Evolutionary conservation across 2,888 invertebrate genomes (phyloP).

Genomic region (Pseudococcus jackbeardsleyi): DNA sequence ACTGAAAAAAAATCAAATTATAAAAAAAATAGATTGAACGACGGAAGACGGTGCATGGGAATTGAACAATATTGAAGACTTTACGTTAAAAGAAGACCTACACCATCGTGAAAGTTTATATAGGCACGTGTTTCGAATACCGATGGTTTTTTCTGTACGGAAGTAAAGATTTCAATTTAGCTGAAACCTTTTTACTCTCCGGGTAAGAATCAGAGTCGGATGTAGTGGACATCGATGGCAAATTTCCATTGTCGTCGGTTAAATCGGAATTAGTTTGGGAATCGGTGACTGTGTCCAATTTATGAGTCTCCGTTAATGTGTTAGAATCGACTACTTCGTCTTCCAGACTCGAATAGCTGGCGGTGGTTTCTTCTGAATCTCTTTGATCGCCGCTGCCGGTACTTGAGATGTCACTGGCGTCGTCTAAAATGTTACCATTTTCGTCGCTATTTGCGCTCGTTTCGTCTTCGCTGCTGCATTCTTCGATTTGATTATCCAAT

Average conservation of each 20-base stretch:
- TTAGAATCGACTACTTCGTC: conserved; percentile 70
- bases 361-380: conserved; percentile 73
- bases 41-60: conserved; percentile 26
- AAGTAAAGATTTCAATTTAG: conserved; percentile 55
- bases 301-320: background rate
- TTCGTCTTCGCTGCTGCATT: conserved; percentile 66
- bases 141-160: conserved; percentile 30
- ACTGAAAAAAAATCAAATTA: background rate
- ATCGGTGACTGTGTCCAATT: background rate
- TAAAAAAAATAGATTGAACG: background rate
- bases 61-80: background rate
- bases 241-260: conserved; percentile 54
- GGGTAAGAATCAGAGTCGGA: conserved; percentile 45
- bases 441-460: conserved; percentile 65
- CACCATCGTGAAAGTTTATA: background rate
- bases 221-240: conserved; percentile 41
- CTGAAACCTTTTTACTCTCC: conserved; percentile 48
- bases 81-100: background rate
- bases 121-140: conserved; percentile 12
- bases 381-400: conserved; percentile 53
- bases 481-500: conserved; percentile 69
- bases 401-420: conserved; percentile 68
- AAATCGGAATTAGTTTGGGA: conserved; percentile 35
- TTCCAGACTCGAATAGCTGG: conserved; percentile 73
- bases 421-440: conserved; percentile 69